Conservation (phyloP, 1,140 invertebrate species). For the Penaeus japonicus region DNA sequence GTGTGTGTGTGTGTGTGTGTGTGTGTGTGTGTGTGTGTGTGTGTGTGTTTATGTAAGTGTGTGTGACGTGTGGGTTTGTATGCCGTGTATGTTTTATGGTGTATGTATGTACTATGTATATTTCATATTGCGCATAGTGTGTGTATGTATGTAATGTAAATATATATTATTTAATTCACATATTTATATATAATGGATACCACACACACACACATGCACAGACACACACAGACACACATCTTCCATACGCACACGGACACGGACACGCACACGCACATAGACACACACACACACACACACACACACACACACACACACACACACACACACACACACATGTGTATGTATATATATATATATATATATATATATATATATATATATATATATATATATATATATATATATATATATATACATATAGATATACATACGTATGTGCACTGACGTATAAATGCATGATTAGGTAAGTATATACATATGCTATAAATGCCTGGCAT, state of each 20-base stretch:
- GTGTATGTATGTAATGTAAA: no score
- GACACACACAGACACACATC: not conserved
- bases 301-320: not conserved
- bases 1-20: no score
- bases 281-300: not conserved
- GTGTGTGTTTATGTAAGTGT: no score
- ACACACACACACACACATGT: not conserved
- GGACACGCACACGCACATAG: not conserved
- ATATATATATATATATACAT: not conserved
- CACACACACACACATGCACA: not conserved
- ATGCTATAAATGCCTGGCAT: no score
- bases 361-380: not conserved
- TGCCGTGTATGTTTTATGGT: no score
- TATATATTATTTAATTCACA: no score
- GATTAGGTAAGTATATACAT: not conserved
- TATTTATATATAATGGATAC: no score
- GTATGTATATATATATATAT: not conserved
- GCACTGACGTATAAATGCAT: not conserved
- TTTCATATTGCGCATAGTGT: no score
- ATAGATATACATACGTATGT: not conserved
- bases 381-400: not conserved
- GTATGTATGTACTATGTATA: no score
- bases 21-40: no score
- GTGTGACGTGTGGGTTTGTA: no score
- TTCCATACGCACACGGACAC: not conserved